Base-by-base conservation (phyloP, 1,140 invertebrate genomes). In the Brachionus manjavacas region DNA sequence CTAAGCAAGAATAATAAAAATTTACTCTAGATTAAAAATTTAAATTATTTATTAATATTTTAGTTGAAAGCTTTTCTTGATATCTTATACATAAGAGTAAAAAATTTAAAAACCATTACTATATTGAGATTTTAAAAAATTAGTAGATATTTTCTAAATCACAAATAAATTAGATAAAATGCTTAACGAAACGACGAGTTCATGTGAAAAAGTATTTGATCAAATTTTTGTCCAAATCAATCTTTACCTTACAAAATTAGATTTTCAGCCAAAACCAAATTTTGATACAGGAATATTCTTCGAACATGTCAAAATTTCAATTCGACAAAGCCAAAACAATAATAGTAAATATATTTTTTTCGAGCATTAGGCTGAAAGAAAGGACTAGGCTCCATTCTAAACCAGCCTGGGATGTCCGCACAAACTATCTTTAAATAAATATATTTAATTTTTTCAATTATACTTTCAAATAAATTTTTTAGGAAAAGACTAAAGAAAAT, bases 251-350 rank as follows among this genome's bases (percentile, higher is more conserved):
- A 11, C 28, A 49, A 8, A 9, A 23, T 12, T 39, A 68, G 28
- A 16, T 23, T 0, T 12, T n/a, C 8, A 60, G 35, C 16, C n/a
- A 39, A 12, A 41, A 16, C 23, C 64, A 81, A 46, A 64, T 60
- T 43, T 46, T 76, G 6, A 25, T 81, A 1, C 31, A 81, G 25
- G 79, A 81, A 60, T 81, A 23, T 64, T 81, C 60, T 41, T 23
- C 35, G 2, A 35, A 68, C 23, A 25, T 81, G n/a, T 81, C 79
- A n/a, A 81, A 68, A 68, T 81, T 81, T 64, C 52, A 81, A 43
- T 81, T 35, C 16, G 79, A 81, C 25, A 81, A 81, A 81, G 79
- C 79, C 28, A 39, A 35, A 64, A 25, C 49, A 12, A 9, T 14
- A 9, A 46, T 68, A n/a, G 79, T 81, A 81, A 66, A 9, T 14